Evolutionary conservation across 1,140 invertebrate species (phyloP), one percentile per base, ranked within the genome.

Genomic region (Caenorhabditis brenneri): DNA sequence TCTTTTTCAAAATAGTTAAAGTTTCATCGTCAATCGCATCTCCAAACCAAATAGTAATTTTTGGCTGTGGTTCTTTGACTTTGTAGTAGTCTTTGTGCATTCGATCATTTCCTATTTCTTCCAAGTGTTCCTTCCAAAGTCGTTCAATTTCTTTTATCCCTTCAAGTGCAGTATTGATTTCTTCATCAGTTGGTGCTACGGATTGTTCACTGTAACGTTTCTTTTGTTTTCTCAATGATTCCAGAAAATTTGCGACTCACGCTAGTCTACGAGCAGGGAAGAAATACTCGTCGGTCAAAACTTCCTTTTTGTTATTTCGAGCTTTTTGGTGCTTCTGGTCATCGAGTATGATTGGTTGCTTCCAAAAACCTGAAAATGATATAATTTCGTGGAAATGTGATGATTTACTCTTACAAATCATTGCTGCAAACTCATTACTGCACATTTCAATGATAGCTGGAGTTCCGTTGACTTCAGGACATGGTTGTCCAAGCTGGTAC

Each of bases 341-440:
- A 3, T 16, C 24, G 7, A 83, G 16, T 53, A 55, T 29, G 58
- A 58, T 42, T n/a, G 33, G 46, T 10, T n/a, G 19, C 29, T 51
- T 79, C 82, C 82, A 83, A 33, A 36, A 65, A 58, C 22, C 82
- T 83, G 82, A 55, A 79, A 79, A 6, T 15, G 31, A 46, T 29
- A 29, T n/a, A 22, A 36, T 22, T 9, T 5, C 24, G 24, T 15
- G 22, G 22, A 27, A 58, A 74, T n/a, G n/a, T n/a, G n/a, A n/a
- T n/a, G n/a, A n/a, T n/a, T n/a, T n/a, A n/a, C n/a, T n/a, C 82
- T 65, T 58, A 83, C 82, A 55, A 22, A 83, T 53, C 82, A 83
- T 79, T 16, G 69, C 33, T 16, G 31, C 65, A 22, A 58, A 65
- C 19, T 48, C 49, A 10, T 79, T 36, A 69, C 65, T 51, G 1